Conservation (phyloP, 2,113 vertebrate genomes). For the Rana temporaria region DNA sequence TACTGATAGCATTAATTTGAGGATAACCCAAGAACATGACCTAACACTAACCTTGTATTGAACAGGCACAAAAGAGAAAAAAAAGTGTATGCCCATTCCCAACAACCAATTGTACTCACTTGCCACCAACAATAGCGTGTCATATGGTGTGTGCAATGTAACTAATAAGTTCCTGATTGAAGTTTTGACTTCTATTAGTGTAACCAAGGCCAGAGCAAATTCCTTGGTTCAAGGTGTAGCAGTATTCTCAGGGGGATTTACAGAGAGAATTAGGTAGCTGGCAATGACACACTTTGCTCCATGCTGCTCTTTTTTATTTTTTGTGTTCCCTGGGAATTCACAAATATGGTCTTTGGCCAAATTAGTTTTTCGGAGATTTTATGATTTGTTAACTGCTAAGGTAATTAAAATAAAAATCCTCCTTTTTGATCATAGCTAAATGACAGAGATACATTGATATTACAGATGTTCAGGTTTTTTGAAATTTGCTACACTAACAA, state of each 20-base stretch:
- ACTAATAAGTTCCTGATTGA: constrained; percentile 72
- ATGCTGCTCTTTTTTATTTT: constrained; percentile 57
- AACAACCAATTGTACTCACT: constrained; percentile 63
- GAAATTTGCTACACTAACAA: too few relatives aligned
- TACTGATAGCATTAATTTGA: constrained; percentile 73
- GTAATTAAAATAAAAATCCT: too few relatives aligned
- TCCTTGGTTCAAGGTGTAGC: constrained; percentile 65
- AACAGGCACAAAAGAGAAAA: constrained; percentile 69
- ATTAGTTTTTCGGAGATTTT: neutral
- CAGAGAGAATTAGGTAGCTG: constrained; percentile 64
- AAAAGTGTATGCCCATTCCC: constrained; percentile 65
- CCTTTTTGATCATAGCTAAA: too few relatives aligned
- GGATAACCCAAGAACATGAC: constrained; percentile 70
- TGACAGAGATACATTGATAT: too few relatives aligned
- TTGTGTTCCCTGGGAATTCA: neutral
- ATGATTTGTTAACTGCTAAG: neutral
- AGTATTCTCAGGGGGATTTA: constrained; percentile 63
- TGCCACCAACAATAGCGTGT: constrained; percentile 66
- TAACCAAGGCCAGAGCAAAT: constrained; percentile 68
- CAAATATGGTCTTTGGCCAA: neutral
- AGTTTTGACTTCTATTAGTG: constrained; percentile 75
- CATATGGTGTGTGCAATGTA: constrained; percentile 62
- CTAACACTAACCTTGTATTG: constrained; percentile 71
- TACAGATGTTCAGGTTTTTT: too few relatives aligned
- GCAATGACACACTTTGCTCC: constrained; percentile 56